phyloP scores from a whole-genome alignment of 2,888 invertebrate species.

The Julus scanicus region DNA sequence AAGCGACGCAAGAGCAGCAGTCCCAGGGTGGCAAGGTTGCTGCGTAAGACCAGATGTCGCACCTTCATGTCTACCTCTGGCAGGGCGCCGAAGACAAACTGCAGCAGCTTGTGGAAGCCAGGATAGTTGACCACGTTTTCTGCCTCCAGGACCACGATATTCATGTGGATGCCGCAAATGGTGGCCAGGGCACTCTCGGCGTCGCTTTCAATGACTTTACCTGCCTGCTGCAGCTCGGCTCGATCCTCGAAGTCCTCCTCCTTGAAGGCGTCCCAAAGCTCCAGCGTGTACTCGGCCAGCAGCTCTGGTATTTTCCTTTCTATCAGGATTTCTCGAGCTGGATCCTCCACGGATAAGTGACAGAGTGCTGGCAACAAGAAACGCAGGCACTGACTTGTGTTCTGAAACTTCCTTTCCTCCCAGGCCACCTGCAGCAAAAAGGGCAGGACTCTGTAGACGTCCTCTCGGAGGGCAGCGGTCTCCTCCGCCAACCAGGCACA shows the following conservation, averaged over 20 bases:
- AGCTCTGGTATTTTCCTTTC: conserved; percentile 67
- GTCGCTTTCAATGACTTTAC: conserved; percentile 82
- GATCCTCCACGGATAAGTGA: conserved; percentile 90
- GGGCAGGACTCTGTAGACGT: conserved; percentile 83
- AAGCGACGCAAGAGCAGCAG: conserved; percentile 85
- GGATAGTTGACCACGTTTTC: conserved; percentile 78
- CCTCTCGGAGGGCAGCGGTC: conserved; percentile 70
- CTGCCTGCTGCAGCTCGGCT: conserved; percentile 77
- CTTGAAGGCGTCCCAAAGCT: conserved; percentile 63
- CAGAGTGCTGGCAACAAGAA: conserved; percentile 89
- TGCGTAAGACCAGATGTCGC: conserved; percentile 79
- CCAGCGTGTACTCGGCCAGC: conserved; percentile 62
- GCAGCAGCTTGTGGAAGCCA: conserved; percentile 81
- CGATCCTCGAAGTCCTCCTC: conserved; percentile 65
- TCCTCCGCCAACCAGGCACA: conserved; percentile 93
- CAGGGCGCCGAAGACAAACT: conserved; percentile 85
- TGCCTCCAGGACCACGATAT: conserved; percentile 87
- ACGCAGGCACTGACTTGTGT: conserved; percentile 77
- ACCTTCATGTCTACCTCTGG: conserved; percentile 86
- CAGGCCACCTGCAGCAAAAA: conserved; percentile 81
- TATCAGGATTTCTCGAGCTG: conserved; percentile 82
- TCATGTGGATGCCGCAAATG: conserved; percentile 91
- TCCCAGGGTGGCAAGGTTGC: conserved; percentile 85
- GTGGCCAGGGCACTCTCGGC: conserved; percentile 87
- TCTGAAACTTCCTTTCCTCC: conserved; percentile 62